A percentile compares a stretch with the other conserved stretches of the same genome.
Conservation (phyloP, 2,113 vertebrate genomes). For the Protomyctophum bolini region DNA sequence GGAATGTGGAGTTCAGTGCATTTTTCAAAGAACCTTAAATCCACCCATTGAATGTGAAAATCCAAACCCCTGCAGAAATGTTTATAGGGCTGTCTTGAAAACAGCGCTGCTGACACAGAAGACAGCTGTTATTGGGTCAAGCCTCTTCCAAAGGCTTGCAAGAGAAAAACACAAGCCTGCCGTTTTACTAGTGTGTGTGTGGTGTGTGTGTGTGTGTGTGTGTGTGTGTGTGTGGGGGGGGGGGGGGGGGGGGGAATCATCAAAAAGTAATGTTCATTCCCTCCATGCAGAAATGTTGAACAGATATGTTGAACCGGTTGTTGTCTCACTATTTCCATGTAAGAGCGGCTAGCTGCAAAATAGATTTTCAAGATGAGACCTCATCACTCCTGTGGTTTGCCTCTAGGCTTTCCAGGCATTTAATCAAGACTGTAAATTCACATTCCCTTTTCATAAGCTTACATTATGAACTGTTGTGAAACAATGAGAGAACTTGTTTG, state of each 20-base stretch:
- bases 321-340: slow-evolving; percentile 4
- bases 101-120: slow-evolving; percentile 48
- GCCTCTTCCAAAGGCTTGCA: slow-evolving; percentile 32
- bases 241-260: slow-evolving; percentile 25
- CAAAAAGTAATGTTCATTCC: slow-evolving; percentile 26
- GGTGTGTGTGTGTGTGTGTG: not conserved
- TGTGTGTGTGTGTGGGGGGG: not conserved
- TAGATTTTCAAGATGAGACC: slow-evolving; percentile 15
- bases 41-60: slow-evolving; percentile 29
- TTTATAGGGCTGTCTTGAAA: slow-evolving; percentile 49
- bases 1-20: slow-evolving; percentile 39
- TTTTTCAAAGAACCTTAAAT: slow-evolving; percentile 42
- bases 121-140: slow-evolving; percentile 52
- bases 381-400: slow-evolving; percentile 17
- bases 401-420: slow-evolving; percentile 13
- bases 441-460: slow-evolving; percentile 33
- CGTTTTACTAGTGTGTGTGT: slow-evolving; percentile 50
- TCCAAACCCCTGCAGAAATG: slow-evolving; percentile 48
- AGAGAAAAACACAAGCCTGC: slow-evolving; percentile 36
- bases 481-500: not conserved
- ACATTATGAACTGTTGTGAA: slow-evolving; percentile 24
- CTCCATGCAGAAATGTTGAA: slow-evolving; percentile 34
- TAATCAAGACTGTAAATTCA: slow-evolving; percentile 26
- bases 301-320: slow-evolving; percentile 13
- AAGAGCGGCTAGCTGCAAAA: not conserved